phyloP scores from a whole-genome alignment of 2,797 vertebrate genomes.

The Halcyon smyrnensis region DNA sequence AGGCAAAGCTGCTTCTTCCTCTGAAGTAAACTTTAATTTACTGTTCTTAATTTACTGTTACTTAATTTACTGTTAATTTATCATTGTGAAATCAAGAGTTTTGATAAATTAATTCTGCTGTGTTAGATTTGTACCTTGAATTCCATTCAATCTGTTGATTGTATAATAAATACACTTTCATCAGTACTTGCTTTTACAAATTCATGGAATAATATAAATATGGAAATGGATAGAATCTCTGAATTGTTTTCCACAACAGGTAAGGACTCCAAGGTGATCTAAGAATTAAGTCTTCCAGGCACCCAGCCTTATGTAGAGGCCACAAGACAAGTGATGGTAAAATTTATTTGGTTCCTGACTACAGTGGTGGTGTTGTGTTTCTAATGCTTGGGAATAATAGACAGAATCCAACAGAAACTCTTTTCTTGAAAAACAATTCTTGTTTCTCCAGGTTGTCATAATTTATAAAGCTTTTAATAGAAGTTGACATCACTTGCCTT shows the following conservation, averaged over 20 bases:
- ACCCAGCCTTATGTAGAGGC: neutral
- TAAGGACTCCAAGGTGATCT: neutral
- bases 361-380: neutral
- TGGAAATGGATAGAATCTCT: neutral
- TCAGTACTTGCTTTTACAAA: neutral
- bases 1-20: neutral
- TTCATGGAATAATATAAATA: neutral
- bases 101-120: neutral
- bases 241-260: neutral
- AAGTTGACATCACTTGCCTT: slow-evolving; percentile 73
- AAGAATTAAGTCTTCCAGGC: neutral
- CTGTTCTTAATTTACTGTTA: no score
- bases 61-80: neutral
- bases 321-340: neutral
- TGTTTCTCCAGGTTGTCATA: slow-evolving; percentile 70
- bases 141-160: neutral
- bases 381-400: slow-evolving; percentile 28
- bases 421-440: slow-evolving; percentile 64
- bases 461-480: slow-evolving; percentile 73
- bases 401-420: slow-evolving; percentile 44
- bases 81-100: neutral
- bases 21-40: neutral
- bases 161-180: neutral
- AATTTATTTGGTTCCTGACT: neutral
- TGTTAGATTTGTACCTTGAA: neutral